Evolutionary conservation across 2,797 vertebrate genomes (phyloP).

Genomic region (Tragopan temminckii): DNA sequence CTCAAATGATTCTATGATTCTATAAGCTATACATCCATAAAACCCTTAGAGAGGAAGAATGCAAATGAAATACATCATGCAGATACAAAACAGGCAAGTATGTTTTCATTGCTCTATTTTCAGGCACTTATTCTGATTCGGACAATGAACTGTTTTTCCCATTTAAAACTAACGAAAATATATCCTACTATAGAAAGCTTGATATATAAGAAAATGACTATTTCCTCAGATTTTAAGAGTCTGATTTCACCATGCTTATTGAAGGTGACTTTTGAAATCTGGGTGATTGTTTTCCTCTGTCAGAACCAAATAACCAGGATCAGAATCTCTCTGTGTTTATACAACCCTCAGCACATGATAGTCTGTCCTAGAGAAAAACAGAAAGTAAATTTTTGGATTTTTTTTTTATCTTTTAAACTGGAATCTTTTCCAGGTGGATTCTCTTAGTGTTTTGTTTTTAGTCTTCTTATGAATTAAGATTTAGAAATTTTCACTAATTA

Average conservation of each 20-base stretch:
- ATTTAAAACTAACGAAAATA: accelerated
- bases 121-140: not conserved
- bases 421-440: not conserved
- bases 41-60: accelerated
- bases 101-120: accelerated
- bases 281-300: not conserved
- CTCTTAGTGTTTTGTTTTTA: not conserved
- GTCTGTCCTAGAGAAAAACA: not conserved
- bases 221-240: not conserved
- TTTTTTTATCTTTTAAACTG: not conserved
- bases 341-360: accelerated
- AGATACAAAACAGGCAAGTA: accelerated
- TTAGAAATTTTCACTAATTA: not conserved
- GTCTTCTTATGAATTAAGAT: not conserved
- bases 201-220: not conserved
- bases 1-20: too few relatives aligned
- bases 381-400: not conserved
- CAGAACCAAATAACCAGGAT: not conserved
- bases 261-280: not conserved
- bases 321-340: accelerated
- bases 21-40: not conserved
- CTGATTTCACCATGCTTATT: accelerated
- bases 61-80: accelerated
- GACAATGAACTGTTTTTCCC: accelerated
- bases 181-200: accelerated